These are phyloP conservation scores for Tretioscincus oriximinensis DNA, from an alignment of 2,113 vertebrate species.

Conservation along the genomic window DNA sequence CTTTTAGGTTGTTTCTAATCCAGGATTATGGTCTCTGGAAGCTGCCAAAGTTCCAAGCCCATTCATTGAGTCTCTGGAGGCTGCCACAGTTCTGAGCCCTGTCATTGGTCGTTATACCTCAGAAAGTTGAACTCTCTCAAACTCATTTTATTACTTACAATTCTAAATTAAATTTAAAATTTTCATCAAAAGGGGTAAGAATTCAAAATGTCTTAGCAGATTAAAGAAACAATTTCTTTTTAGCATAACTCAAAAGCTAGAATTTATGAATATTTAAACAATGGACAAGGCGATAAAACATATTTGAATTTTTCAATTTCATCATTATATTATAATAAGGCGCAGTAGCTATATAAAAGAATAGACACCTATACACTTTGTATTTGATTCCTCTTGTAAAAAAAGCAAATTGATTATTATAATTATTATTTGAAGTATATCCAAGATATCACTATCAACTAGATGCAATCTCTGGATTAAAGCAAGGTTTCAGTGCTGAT, in stretches of 20 bases:
- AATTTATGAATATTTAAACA: neutral
- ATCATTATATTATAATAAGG: no score
- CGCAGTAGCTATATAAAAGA: neutral
- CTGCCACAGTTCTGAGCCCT: no score
- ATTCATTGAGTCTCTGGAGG: no score
- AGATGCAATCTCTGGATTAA: neutral
- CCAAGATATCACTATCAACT: neutral
- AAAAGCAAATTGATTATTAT: neutral
- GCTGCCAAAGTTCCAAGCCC: no score
- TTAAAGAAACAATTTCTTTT: neutral
- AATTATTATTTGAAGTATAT: no score
- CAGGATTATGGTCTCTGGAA: no score
- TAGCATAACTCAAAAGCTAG: no score
- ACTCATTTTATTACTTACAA: no score
- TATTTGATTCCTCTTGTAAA: neutral
- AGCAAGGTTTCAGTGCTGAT: neutral
- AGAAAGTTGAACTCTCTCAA: no score
- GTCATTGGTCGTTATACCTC: no score
- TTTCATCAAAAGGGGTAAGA: neutral
- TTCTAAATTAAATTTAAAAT: neutral
- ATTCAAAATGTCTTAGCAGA: neutral
- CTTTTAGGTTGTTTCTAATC: no score
- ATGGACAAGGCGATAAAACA: neutral
- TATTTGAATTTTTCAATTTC: neutral
- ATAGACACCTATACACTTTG: neutral